Evolutionary conservation across 2,888 invertebrate genomes (phyloP).

Genomic region (Diplolepis rosae): DNA sequence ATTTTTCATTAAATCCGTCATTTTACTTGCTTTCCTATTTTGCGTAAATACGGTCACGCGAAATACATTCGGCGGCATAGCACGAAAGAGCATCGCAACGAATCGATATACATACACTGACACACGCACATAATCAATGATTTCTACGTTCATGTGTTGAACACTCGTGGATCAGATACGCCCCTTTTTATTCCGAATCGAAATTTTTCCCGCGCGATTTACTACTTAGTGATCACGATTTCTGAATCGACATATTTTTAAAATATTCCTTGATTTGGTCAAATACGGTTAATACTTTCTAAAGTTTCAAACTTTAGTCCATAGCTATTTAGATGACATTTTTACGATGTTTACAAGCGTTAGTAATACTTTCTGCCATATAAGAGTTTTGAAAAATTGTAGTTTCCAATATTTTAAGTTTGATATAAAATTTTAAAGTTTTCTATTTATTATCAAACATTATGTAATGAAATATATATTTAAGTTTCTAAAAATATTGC

Average conservation of each 20-base stretch:
- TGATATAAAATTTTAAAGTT: too few species aligned
- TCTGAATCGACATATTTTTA: not conserved
- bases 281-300: not conserved
- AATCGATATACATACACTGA: constrained; percentile 59
- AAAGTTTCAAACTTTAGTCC: not conserved
- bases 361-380: too few species aligned
- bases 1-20: not conserved
- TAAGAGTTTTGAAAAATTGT: too few species aligned
- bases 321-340: not conserved
- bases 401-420: too few species aligned
- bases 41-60: constrained; percentile 21
- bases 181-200: constrained; percentile 53
- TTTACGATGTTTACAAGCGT: constrained; percentile 3
- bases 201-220: constrained; percentile 61
- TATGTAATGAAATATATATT: too few species aligned
- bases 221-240: constrained; percentile 33
- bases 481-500: too few species aligned
- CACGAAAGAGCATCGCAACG: constrained; percentile 48
- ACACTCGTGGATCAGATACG: constrained; percentile 51
- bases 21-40: not conserved
- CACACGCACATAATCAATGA: constrained; percentile 40
- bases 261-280: not conserved
- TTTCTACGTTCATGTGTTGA: constrained; percentile 23
- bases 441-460: too few species aligned
- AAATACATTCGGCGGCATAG: constrained; percentile 5